phyloP scores from a whole-genome alignment of 2,113 vertebrate species.

The Bubo scandiacus region DNA sequence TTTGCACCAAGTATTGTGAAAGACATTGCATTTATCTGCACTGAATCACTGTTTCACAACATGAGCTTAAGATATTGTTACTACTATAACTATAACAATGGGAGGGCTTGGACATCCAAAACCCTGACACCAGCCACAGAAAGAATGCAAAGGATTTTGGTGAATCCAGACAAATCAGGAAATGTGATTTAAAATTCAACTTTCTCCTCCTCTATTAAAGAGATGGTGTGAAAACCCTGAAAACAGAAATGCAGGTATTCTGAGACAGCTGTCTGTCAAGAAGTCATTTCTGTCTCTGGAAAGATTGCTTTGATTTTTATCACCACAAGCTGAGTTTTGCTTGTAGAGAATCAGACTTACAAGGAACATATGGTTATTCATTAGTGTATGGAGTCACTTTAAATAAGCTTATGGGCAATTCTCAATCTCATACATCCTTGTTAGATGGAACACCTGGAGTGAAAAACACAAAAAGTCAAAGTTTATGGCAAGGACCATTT shows the following conservation, averaged over 20 bases:
- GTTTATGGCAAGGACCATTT: not conserved
- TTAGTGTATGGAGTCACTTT: not conserved
- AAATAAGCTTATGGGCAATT: not conserved
- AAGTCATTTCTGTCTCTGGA: not conserved
- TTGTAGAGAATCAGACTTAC: not conserved
- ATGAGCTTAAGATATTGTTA: not conserved
- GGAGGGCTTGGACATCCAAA: not conserved
- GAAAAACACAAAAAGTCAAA: not conserved
- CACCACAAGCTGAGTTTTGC: not conserved
- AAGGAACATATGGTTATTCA: not conserved
- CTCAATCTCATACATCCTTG: not conserved
- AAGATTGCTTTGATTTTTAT: constrained; percentile 2
- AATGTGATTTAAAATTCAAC: not conserved
- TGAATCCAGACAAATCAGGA: not conserved
- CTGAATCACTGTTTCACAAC: constrained; percentile 58
- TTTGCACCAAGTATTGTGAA: constrained; percentile 50
- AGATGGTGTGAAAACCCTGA: not conserved
- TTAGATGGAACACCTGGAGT: not conserved
- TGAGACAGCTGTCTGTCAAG: not conserved
- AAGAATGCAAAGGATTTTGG: not conserved
- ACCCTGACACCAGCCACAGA: not conserved
- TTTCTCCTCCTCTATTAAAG: not conserved
- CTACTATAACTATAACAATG: not conserved
- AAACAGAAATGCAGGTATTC: not conserved
- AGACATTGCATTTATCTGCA: constrained; percentile 49